Evolutionary conservation across 2,888 invertebrate genomes (phyloP).

Genomic region (Apotomis turbidana): DNA sequence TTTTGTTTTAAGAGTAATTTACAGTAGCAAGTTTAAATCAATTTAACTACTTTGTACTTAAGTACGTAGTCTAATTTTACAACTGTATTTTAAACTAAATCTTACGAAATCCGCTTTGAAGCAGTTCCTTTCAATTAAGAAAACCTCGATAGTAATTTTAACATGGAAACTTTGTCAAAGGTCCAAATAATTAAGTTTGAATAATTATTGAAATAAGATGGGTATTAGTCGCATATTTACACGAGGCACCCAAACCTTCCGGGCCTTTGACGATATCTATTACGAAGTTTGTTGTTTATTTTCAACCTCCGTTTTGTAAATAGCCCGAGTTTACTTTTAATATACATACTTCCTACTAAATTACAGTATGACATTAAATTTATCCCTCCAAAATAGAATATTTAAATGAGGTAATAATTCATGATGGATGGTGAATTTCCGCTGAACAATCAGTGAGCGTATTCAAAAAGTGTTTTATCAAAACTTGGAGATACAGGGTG

Average conservation of each 20-base stretch:
- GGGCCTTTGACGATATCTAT: constrained; percentile 29
- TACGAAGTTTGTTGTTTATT: constrained; percentile 34
- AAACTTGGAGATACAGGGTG: neutral
- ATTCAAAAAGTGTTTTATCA: neutral
- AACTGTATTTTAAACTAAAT: too few species aligned
- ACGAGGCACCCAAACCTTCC: constrained; percentile 8
- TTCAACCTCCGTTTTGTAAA: constrained; percentile 28
- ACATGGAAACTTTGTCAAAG: constrained; percentile 24
- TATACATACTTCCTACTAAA: constrained; percentile 22
- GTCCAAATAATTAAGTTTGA: constrained; percentile 22
- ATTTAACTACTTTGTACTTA: too few species aligned
- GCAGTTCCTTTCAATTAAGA: neutral
- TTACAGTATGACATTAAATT: constrained; percentile 26
- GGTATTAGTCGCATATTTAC: constrained; percentile 13
- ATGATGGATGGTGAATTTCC: constrained; percentile 7
- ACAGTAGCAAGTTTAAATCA: too few species aligned
- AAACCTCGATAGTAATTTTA: neutral
- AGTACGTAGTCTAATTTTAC: too few species aligned
- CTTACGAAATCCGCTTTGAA: neutral
- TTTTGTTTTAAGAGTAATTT: too few species aligned
- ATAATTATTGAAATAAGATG: constrained; percentile 14
- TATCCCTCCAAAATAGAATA: constrained; percentile 18
- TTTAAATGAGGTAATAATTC: constrained; percentile 26
- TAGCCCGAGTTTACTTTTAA: constrained; percentile 23
- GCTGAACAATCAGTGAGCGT: neutral